Evolutionary conservation across 2,113 vertebrate species (phyloP), one percentile per base, ranked within the genome.

Genomic region (Sialia sialis): DNA sequence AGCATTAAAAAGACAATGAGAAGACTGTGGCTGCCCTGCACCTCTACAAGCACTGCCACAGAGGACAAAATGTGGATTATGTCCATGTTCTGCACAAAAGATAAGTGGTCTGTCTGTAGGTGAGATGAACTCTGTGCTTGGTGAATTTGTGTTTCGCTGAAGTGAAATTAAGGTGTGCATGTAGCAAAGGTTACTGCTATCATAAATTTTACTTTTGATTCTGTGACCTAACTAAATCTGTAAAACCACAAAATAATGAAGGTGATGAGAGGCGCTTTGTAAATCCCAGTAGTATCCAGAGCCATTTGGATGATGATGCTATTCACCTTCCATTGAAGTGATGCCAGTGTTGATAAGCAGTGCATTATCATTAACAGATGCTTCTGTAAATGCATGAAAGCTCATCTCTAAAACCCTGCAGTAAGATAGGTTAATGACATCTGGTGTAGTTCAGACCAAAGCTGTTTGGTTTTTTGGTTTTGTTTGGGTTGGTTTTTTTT

Each of bases 381-480:
- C 55, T 89, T 77, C 82, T 26, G 16, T 38, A 83, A 77, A 39
- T 26, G 87, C 41, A 15, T 39, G 43, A 83, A 39, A 63, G 63
- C 67, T 58, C 3, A 38, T 79, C 89, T 72, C 58, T 62, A 36
- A 84, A 85, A 66, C 30, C 66, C 66, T 52, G 56, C 64, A 67
- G 64, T 43, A 36, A 77, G 56, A 34, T 5, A 43, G 17, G 58
- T 79, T 39, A 43, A 26, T 43, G 68, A 56, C 75, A 76, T 44
- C 69, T 58, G 39, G 73, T 73, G 74, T 54, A n/a, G 36, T 72
- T 78, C 55, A 86, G 51, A 93, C 92, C 92, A 93, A 96, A 96
- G 91, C 69, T 41, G 21, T 34, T 63, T 52, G 16, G 8, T 22
- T 77, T 66, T 60, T 52, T 36, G 29, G 29, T 30, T 84, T 79